Evolutionary conservation across 2,888 invertebrate genomes (phyloP), one percentile per base, ranked within the genome.

Genomic region (Xylocampa areola): DNA sequence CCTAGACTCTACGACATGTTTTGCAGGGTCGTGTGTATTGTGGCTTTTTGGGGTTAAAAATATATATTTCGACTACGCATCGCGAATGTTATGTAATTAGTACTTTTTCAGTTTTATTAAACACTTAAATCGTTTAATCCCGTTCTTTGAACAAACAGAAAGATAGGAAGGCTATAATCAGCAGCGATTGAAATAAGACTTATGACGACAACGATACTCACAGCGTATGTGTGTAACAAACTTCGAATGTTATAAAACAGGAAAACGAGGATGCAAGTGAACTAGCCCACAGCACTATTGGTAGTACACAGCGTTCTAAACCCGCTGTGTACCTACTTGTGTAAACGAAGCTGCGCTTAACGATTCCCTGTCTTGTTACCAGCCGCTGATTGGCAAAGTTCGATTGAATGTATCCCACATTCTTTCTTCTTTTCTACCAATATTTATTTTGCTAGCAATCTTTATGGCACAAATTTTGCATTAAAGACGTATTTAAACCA

Each of bases 311-410:
- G 32, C 11, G 43, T 25, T 41, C 51, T 59, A 47, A 59, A 21
- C 41, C 43, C 47, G 4, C 54, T 39, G 43, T 61, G 29, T 61
- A 39, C 49, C 25, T 61, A 39, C 49, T 57, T 43, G 55, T 60
- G 60, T 59, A 71, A 79, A 75, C 76, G 67, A 68, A 62, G 66
- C 81, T 66, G 50, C 64, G 62, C 41, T 64, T 69, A 74, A 74
- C 74, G 72, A 74, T 68, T 68, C 69, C 60, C 54, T 52, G 73
- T 65, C 76, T 76, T 74, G 72, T 78, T 72, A 74, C 66, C 48
- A 70, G 55, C 54, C 50, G 53, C 60, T 81, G 82, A 84, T 83
- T 81, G 80, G 73, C 69, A 77, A 84, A 81, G 73, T 82, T 82
- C 74, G 77, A 82, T 80, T 80, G 75, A 76, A 73, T 76, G 53